A percentile compares a stretch with the other conserved stretches of the same genome.
These are phyloP conservation scores for Anabacerthia variegaticeps DNA, from an alignment of 2,797 vertebrate species.

Conservation along the genomic window DNA sequence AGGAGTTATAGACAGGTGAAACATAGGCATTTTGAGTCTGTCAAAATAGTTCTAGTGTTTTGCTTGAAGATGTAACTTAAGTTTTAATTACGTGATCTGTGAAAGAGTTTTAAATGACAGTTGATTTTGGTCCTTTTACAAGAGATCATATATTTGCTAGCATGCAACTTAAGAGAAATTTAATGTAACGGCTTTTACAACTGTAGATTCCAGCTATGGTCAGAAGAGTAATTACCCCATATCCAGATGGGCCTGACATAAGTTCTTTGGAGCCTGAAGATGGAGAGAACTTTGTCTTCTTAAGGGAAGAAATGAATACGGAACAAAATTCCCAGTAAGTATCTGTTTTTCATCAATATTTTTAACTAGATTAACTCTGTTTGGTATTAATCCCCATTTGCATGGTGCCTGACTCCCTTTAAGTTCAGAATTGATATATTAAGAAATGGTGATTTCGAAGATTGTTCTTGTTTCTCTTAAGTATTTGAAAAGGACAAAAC, in stretches of 20 bases:
- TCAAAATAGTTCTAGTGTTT: not conserved
- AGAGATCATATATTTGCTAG: not conserved
- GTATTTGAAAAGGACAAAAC: not conserved
- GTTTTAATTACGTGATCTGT: not conserved
- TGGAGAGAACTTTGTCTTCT: conserved; percentile 79
- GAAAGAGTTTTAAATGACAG: not conserved
- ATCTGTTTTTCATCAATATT: not conserved
- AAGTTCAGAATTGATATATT: not conserved
- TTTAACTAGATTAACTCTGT: not conserved
- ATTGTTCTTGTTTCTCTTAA: not conserved
- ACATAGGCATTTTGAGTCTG: not conserved
- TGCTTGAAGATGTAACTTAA: not conserved
- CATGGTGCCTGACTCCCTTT: not conserved
- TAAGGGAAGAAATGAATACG: conserved; percentile 79
- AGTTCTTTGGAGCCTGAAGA: conserved; percentile 85
- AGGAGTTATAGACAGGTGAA: not conserved
- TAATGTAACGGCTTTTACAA: not conserved
- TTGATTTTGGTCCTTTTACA: not conserved
- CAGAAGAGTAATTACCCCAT: conserved; percentile 91
- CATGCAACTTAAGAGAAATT: not conserved
- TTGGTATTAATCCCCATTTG: not conserved
- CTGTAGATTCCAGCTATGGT: conserved; percentile 94
- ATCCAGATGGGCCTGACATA: conserved; percentile 90
- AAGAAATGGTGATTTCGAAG: not conserved
- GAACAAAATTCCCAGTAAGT: conserved; percentile 85